Evolutionary conservation across 1,140 invertebrate genomes (phyloP), one percentile per base, ranked within the genome.

Genomic region (Drosophila kurseongensis): DNA sequence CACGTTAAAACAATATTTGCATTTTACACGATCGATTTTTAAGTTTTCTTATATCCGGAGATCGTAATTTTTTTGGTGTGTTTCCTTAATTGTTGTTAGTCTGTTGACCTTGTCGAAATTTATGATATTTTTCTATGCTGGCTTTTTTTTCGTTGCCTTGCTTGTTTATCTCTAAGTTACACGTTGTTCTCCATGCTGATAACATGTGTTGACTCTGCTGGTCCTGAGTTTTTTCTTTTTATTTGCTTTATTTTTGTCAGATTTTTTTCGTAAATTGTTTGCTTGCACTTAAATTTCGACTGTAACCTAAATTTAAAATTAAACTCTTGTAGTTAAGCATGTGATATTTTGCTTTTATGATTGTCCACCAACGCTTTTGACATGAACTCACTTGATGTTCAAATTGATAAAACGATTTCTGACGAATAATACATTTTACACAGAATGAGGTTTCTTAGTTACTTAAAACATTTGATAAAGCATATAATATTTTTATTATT

Each of bases 21-120:
- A 44, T 72, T 62, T 10, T 44, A 36, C 38, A n/a, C 16, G 23
- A 6, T 36, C 16, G 40, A 32, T 29, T 41, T 41, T 56, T 13
- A 47, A 61, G 41, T 58, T 76, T 40, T 56, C 23, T 57, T 23
- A 55, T 36, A 55, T 48, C 41, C n/a, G n/a, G 18, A 12, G 51
- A 58, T 36, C 41, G 41, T 63, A 35, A 54, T 68, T 59, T 58
- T 57, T 48, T 51, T 69, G 62, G 47, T 71, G 68, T 72, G 71
- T 52, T 75, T 75, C 51, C 69, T 66, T 86, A 86, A 86, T 86
- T 83, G 80, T 58, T 83, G 59, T 75, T 80, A 52, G 74, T 80
- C 38, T 68, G 60, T 75, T 89, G 83, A 88, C 83, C 83, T 88
- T 88, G 79, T 83, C 59, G n/a, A 83, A 89, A 88, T 89, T 88